Evolutionary conservation across 2,797 vertebrate species (phyloP).

Genomic region (Prionace glauca): DNA sequence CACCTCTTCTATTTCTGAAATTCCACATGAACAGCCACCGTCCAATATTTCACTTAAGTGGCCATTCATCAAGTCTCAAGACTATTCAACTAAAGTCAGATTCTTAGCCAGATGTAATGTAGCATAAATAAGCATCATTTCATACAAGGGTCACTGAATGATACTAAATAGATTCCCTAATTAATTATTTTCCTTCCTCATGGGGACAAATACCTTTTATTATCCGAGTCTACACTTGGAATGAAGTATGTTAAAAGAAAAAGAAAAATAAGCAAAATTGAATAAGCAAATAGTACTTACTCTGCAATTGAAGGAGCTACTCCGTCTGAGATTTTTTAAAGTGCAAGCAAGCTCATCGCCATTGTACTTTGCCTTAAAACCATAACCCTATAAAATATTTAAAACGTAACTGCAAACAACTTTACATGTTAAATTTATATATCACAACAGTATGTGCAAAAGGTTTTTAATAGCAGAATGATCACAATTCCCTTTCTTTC

Average conservation of each 20-base stretch:
- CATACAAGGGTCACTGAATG: too few species aligned
- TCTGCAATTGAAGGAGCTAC: constrained; percentile 64
- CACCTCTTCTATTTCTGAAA: background rate
- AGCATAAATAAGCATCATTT: background rate
- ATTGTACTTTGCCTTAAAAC: constrained; percentile 64
- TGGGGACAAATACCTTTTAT: background rate
- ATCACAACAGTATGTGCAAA: background rate
- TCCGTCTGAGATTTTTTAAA: constrained; percentile 64
- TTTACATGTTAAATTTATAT: background rate
- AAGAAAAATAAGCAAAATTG: background rate
- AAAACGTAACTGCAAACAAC: background rate
- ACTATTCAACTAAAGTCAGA: background rate
- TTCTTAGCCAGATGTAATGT: background rate
- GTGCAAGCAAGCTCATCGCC: constrained; percentile 63
- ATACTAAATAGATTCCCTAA: background rate
- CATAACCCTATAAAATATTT: constrained; percentile 55
- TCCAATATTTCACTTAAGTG: background rate
- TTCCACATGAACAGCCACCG: background rate
- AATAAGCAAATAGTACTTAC: constrained; percentile 46
- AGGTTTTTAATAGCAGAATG: too few species aligned
- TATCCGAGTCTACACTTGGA: background rate
- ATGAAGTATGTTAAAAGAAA: background rate
- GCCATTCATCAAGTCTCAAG: background rate
- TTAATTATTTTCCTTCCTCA: background rate
- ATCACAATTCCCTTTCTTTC: background rate